Percentiles rank a stretch among this genome's conserved stretches.
phyloP scores from a whole-genome alignment of 2,797 vertebrate genomes.

The Anguilla obscura region DNA sequence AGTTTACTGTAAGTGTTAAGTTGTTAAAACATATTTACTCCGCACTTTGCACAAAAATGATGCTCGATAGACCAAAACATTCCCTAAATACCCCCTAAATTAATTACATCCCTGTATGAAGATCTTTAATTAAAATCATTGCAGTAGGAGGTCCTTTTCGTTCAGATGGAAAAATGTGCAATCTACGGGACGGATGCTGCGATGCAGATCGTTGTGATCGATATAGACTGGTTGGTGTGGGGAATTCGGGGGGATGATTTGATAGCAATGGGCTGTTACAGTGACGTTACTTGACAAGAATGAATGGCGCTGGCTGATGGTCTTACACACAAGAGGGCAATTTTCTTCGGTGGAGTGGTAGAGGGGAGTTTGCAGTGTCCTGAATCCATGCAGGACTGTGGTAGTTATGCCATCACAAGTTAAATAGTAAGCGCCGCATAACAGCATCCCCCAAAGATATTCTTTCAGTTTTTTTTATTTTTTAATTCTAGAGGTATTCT shows the following conservation, averaged over 20 bases:
- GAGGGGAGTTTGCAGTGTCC: background rate
- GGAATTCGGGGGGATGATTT: constrained; percentile 33
- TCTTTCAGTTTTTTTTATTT: too few relatives aligned
- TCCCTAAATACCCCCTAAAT: background rate
- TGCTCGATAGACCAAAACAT: background rate
- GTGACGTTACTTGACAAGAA: constrained; percentile 26
- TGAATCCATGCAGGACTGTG: background rate
- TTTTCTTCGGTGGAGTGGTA: background rate
- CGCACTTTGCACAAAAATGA: background rate
- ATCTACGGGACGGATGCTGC: too few relatives aligned
- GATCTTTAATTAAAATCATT: too few relatives aligned
- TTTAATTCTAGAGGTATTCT: too few relatives aligned
- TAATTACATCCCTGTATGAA: too few relatives aligned
- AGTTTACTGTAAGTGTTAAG: background rate
- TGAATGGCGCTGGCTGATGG: constrained; percentile 24
- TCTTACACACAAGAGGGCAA: background rate
- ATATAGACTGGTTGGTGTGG: constrained; percentile 40
- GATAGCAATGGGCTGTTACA: constrained; percentile 31
- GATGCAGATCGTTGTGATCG: constrained; percentile 28
- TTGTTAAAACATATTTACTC: background rate
- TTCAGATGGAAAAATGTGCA: background rate
- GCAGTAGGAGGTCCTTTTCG: background rate
- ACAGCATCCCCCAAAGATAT: too few relatives aligned
- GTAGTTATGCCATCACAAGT: background rate
- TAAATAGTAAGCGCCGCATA: background rate